Evolutionary conservation across 2,888 invertebrate genomes (phyloP).

Genomic region (Sarcophaga subvicina): DNA sequence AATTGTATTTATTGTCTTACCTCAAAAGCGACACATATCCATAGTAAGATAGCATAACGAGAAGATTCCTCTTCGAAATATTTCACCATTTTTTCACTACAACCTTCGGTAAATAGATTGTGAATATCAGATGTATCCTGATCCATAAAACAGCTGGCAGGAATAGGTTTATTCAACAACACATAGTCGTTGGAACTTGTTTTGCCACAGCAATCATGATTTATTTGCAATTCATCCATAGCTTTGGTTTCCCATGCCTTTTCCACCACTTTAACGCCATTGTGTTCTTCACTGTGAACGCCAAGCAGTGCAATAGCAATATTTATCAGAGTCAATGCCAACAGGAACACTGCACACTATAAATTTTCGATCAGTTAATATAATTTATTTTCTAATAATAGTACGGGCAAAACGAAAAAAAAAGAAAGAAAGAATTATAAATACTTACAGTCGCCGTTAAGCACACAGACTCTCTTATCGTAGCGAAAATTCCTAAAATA

Average conservation of each 20-base stretch:
- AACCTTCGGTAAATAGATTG: conserved; percentile 74
- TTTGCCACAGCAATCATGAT: conserved; percentile 79
- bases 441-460: conserved; percentile 90
- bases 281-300: conserved; percentile 84
- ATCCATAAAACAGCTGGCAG: conserved; percentile 75
- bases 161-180: conserved; percentile 72
- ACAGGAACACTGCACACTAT: conserved; percentile 88
- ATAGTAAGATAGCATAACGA: conserved; percentile 85
- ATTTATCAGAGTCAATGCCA: conserved; percentile 88
- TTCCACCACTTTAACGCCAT: conserved; percentile 83
- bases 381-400: not conserved
- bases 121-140: conserved; percentile 68
- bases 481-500: conserved; percentile 94
- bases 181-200: conserved; percentile 78
- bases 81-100: conserved; percentile 73
- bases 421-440: conserved; percentile 16
- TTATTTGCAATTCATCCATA: conserved; percentile 76
- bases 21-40: conserved; percentile 87
- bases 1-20: conserved; percentile 80
- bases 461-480: conserved; percentile 92
- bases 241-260: conserved; percentile 80
- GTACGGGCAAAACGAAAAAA: not conserved
- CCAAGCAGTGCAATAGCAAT: conserved; percentile 86
- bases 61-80: conserved; percentile 81
- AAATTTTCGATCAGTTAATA: conserved; percentile 9